Conservation (phyloP, 1,140 invertebrate species). For the Lepidostoma basale region DNA sequence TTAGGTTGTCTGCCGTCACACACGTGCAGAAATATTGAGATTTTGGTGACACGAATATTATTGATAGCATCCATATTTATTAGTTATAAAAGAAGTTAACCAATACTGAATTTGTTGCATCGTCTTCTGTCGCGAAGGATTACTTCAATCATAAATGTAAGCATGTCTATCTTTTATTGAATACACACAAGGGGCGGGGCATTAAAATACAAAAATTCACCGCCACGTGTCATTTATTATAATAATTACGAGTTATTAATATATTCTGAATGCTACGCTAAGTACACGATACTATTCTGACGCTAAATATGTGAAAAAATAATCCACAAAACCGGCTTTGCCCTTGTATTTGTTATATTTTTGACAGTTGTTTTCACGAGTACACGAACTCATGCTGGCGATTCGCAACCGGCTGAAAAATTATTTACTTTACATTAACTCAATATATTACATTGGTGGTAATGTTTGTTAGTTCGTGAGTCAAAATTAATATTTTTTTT, state of each 20-base stretch:
- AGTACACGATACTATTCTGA: no score
- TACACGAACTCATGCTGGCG: constrained; percentile 13
- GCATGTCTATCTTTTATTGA: neutral
- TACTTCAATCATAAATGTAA: constrained; percentile 18
- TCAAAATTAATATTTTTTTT: no score
- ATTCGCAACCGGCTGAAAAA: constrained; percentile 19
- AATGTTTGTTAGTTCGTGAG: neutral
- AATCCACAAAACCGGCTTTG: neutral
- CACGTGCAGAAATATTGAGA: constrained; percentile 32
- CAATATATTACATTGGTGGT: neutral
- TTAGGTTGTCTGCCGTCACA: constrained; percentile 30
- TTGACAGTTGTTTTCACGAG: constrained; percentile 30
- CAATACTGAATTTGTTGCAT: neutral
- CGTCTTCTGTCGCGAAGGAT: neutral
- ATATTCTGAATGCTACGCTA: no score
- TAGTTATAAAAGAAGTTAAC: neutral
- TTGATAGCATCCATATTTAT: constrained; percentile 4
- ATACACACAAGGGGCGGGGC: constrained; percentile 34
- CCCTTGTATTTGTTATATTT: constrained; percentile 25
- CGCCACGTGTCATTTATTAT: constrained; percentile 36
- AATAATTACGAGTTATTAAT: no score
- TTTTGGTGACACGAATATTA: constrained; percentile 14
- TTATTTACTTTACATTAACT: neutral
- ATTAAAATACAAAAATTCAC: constrained; percentile 19
- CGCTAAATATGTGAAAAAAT: neutral